These are phyloP conservation scores for Caligus rogercresseyi DNA, from an alignment of 1,140 invertebrate genomes.

Conservation along the genomic window DNA sequence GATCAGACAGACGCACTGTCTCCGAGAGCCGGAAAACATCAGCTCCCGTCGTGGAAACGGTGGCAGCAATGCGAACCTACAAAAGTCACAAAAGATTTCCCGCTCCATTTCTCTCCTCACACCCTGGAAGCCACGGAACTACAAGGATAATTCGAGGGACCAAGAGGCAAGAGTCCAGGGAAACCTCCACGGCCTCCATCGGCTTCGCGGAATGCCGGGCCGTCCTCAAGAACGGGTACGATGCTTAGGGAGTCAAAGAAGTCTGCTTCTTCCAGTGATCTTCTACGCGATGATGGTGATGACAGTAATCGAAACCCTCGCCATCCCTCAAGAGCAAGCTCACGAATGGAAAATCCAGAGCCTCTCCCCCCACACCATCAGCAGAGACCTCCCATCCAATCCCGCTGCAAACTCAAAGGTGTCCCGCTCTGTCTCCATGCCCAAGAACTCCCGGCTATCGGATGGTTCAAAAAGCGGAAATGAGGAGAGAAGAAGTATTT, in stretches of 20 bases:
- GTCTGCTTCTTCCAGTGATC: constrained; percentile 14
- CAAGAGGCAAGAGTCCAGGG: constrained; percentile 18
- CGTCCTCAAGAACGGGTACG: background rate
- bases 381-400: constrained; percentile 12
- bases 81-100: constrained; percentile 33
- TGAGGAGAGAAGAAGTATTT: no score
- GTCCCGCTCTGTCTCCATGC: constrained; percentile 26
- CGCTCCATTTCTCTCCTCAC: constrained; percentile 61
- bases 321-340: constrained; percentile 11
- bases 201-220: constrained; percentile 18
- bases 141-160: constrained; percentile 23
- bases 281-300: constrained; percentile 10
- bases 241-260: constrained; percentile 14
- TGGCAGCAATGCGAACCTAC: constrained; percentile 8
- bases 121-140: constrained; percentile 53
- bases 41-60: background rate
- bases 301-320: constrained; percentile 12
- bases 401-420: constrained; percentile 21
- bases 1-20: constrained; percentile 16
- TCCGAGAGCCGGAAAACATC: background rate
- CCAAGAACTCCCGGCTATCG: constrained; percentile 27
- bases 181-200: constrained; percentile 20
- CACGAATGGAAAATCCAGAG: constrained; percentile 5
- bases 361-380: constrained; percentile 16
- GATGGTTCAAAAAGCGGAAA: constrained; percentile 26